These are phyloP conservation scores for Pachymerium ferrugineum DNA, from an alignment of 2,888 invertebrate species.

Conservation along the genomic window DNA sequence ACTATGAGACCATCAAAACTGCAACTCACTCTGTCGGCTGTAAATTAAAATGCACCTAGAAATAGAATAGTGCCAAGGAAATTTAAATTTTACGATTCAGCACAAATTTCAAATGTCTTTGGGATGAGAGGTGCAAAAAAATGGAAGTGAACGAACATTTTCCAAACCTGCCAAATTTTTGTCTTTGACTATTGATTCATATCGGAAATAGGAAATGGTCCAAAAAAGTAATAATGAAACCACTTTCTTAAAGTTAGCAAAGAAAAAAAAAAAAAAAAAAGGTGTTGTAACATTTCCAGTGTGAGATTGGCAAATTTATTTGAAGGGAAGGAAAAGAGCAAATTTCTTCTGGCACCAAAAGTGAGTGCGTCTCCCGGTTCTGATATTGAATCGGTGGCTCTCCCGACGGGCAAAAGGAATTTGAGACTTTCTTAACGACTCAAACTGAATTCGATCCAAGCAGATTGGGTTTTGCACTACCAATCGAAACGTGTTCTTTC, in stretches of 20 bases:
- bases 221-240: constrained; percentile 21
- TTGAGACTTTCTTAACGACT: constrained; percentile 27
- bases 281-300: constrained; percentile 19
- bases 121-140: too few relatives aligned
- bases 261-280: constrained; percentile 10
- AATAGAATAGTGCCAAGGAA: neutral
- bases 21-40: neutral
- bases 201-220: constrained; percentile 22
- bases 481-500: constrained; percentile 24
- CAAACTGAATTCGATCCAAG: constrained; percentile 27
- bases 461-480: constrained; percentile 23
- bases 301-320: constrained; percentile 25
- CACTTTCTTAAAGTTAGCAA: constrained; percentile 7
- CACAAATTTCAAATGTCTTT: neutral
- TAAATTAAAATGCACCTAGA: neutral
- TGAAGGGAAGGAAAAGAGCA: constrained; percentile 27
- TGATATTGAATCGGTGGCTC: constrained; percentile 27
- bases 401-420: constrained; percentile 26
- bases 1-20: neutral
- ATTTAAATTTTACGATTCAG: neutral
- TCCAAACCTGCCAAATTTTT: neutral
- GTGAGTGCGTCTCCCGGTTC: constrained; percentile 24
- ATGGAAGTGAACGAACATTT: neutral
- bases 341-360: constrained; percentile 27
- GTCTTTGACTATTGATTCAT: constrained; percentile 16